These are phyloP conservation scores for Oasisia sp. DNA, from an alignment of 2,888 invertebrate genomes.

Conservation along the genomic window DNA sequence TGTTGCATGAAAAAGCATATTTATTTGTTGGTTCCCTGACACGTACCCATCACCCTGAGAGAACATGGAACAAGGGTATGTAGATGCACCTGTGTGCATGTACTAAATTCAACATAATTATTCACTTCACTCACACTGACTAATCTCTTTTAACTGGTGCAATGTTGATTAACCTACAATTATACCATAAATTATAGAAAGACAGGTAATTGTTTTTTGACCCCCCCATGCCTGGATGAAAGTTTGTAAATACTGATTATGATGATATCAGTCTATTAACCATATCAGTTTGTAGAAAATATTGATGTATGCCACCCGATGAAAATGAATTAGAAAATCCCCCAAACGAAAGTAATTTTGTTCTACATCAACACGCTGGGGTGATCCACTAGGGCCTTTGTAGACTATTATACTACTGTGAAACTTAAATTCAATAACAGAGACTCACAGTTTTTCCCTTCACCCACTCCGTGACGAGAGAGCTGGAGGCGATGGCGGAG, in stretches of 20 bases:
- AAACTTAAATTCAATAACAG: not conserved
- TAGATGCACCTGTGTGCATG: not conserved
- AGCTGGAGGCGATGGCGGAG: slow-evolving; percentile 97
- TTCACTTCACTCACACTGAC: not conserved
- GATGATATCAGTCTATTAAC: too few relatives aligned
- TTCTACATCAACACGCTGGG: too few relatives aligned
- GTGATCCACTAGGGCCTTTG: not conserved
- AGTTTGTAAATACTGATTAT: too few relatives aligned
- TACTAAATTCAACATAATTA: too few relatives aligned
- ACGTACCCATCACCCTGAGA: too few relatives aligned
- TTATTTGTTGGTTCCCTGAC: not conserved
- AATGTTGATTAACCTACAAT: not conserved
- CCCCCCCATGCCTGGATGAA: too few relatives aligned
- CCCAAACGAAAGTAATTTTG: too few relatives aligned
- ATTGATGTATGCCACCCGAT: not conserved
- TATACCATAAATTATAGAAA: not conserved
- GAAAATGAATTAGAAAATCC: too few relatives aligned
- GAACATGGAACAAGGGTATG: too few relatives aligned
- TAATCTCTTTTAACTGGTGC: not conserved
- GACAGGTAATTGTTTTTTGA: not conserved
- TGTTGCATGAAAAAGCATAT: not conserved
- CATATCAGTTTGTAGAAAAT: too few relatives aligned
- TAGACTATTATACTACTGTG: not conserved
- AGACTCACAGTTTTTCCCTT: slow-evolving; percentile 84
- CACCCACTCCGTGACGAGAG: slow-evolving; percentile 96